A percentile compares a stretch with the other conserved stretches of the same genome.
phyloP scores from a whole-genome alignment of 2,797 vertebrate species.

The Meriones psammophilus region DNA sequence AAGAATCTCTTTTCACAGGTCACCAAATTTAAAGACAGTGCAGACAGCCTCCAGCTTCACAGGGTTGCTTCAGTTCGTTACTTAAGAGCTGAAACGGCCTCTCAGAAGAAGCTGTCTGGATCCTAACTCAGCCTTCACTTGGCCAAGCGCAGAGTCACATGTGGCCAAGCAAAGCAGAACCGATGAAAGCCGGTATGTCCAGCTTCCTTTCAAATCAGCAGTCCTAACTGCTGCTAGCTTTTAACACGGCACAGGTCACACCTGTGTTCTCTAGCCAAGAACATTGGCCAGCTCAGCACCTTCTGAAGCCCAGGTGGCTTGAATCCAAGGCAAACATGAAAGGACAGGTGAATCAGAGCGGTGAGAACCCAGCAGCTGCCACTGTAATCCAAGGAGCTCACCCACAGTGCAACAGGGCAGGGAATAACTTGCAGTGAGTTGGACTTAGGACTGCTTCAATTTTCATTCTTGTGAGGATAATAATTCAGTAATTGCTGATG shows the following conservation, averaged over 20 bases:
- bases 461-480: background rate
- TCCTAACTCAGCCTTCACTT: conserved; percentile 64
- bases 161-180: conserved; percentile 74
- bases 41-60: background rate
- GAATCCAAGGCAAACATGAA: conserved; percentile 77
- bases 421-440: background rate
- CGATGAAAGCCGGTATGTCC: conserved; percentile 66
- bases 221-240: conserved; percentile 68
- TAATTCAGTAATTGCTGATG: background rate
- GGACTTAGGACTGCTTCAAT: background rate
- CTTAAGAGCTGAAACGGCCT: conserved; percentile 17
- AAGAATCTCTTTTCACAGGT: conserved; percentile 8
- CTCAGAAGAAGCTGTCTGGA: conserved; percentile 40
- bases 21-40: background rate
- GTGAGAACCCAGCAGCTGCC: conserved; percentile 49
- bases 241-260: conserved; percentile 66
- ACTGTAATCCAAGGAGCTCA: conserved; percentile 51
- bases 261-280: conserved; percentile 76
- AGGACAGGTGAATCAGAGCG: conserved; percentile 43
- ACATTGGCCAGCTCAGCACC: conserved; percentile 72
- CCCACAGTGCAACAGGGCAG: background rate
- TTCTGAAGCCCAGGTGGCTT: conserved; percentile 70
- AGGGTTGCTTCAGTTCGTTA: conserved; percentile 34
- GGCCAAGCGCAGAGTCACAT: conserved; percentile 54
- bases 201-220: conserved; percentile 68